Base-by-base conservation (phyloP, 2,113 vertebrate species). In the Vulpes lagopus region DNA sequence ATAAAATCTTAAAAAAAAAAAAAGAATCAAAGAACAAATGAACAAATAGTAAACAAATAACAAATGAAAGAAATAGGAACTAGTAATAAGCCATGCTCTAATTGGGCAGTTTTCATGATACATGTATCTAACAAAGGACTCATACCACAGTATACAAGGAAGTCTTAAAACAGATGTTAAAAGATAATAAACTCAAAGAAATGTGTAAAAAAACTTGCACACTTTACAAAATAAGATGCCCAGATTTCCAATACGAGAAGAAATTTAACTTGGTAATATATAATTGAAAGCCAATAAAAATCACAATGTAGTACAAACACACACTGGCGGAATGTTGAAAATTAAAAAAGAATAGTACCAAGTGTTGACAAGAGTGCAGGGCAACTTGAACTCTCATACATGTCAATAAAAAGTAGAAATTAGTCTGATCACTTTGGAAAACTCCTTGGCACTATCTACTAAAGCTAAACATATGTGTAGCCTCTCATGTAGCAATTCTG, bases 161-260 rank as follows among this genome's bases (percentile, higher is more conserved):
- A 76, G n/a, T 91, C 32, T 96, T 65, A 67, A 91, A 49, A 73
- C n/a, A 80, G 9, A 74, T 60, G 65, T 88, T 81, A 87, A 60
- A 87, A 88, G 83, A 80, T 51, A 93, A 73, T 53, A 9, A 89
- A 43, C 20, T 78, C 20, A 64, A 90, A 79, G 23, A 65, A 55
- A 62, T 43, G 22, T 81, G 53, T 17, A 20, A 80, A 89, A 89
- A 51, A 15, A 57, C 53, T 79, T 30, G 7, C 81, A 67, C 3
- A 57, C 25, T 80, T 87, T 74, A 59, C 19, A 71, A 84, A 82
- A 89, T 55, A 89, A 17, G 15, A 90, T 73, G 43, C 5, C 22
- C 35, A 59, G 17, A 43, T 95, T 79, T 89, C 16, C 8, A 65
- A 57, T 53, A 74, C 62, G 25, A 76, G 94, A 87, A 86, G 4